Evolutionary conservation across 2,888 invertebrate genomes (phyloP), one percentile per base, ranked within the genome.

Genomic region (Tanypteryx hageni): DNA sequence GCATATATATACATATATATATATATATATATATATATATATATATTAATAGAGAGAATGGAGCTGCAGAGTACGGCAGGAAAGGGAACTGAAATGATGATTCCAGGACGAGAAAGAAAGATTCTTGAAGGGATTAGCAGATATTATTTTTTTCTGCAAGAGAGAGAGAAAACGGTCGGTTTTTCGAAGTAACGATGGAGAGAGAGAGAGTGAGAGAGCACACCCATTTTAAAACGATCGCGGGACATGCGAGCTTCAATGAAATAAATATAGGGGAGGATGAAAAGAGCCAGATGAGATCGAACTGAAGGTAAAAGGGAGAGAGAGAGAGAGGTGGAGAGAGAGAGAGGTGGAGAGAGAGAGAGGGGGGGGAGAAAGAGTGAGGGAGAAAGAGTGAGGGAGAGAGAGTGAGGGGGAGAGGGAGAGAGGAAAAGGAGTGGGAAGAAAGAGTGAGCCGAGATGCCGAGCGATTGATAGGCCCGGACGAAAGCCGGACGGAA

Each of bases 231-330:
- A 14, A 56, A 89, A 89, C 89, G 89, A 89, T 89, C 44, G 31
- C n/a, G 44, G 18, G 18, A 18, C 89, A 89, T 89, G 89, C 89
- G 89, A 89, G 89, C 31, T n/a, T 10, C 64, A 89, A 89, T 68
- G 89, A 58, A 89, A 89, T 89, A 89, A 89, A 89, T n/a, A 64
- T 64, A 68, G 89, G 89, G 89, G 64, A n/a, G 44, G 61, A 44
- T 11, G 44, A n/a, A 27, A n/a, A n/a, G 27, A 86, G 86, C 31
- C n/a, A 31, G 83, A 83, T 44, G 83, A 83, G 83, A 83, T 82
- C 13, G 83, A 44, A 82, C n/a, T 31, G 16, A 44, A 27, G 7
- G 31, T 7, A 14, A 31, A 82, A 13, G 83, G 56, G 44, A 18
- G 57, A 18, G n/a, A 14, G 82, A 16, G 76, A 14, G 82, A 44